These are phyloP conservation scores for Saturnia japonica DNA, from an alignment of 2,888 invertebrate genomes.

Conservation along the genomic window DNA sequence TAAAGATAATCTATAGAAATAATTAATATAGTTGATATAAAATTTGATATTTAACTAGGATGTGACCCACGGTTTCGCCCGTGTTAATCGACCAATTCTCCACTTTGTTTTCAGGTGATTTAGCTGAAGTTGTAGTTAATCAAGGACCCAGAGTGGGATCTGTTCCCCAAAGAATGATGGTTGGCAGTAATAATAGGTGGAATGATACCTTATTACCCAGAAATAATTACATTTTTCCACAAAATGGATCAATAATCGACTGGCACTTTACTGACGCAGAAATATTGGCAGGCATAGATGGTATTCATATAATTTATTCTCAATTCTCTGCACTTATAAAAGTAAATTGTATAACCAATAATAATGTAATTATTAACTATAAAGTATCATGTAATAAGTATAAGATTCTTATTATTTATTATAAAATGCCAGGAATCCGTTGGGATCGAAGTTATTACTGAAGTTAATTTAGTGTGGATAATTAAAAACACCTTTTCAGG, in stretches of 20 bases:
- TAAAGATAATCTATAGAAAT: not conserved
- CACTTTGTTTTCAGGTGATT: conserved; percentile 78
- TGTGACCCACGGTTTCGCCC: too few species aligned
- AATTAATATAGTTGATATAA: not conserved
- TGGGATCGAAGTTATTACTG: not conserved
- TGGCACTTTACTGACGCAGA: conserved; percentile 87
- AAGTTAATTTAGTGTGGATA: not conserved
- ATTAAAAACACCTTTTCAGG: not conserved
- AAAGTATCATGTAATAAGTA: not conserved
- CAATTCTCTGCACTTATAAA: not conserved
- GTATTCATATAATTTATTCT: conserved; percentile 55
- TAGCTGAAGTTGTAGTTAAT: conserved; percentile 85
- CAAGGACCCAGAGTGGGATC: conserved; percentile 81
- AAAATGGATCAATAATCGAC: conserved; percentile 61
- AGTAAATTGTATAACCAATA: not conserved
- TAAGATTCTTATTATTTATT: not conserved
- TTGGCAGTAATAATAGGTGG: conserved; percentile 84
- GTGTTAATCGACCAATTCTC: too few species aligned
- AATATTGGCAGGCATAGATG: conserved; percentile 86
- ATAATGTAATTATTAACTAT: too few species aligned
- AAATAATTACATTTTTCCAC: conserved; percentile 77
- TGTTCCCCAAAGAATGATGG: conserved; percentile 61
- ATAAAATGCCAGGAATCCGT: not conserved
- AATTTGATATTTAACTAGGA: too few species aligned
- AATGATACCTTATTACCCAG: conserved; percentile 84